Base-by-base conservation (phyloP, 2,888 invertebrate genomes). In the Enchytraeus crypticus region DNA sequence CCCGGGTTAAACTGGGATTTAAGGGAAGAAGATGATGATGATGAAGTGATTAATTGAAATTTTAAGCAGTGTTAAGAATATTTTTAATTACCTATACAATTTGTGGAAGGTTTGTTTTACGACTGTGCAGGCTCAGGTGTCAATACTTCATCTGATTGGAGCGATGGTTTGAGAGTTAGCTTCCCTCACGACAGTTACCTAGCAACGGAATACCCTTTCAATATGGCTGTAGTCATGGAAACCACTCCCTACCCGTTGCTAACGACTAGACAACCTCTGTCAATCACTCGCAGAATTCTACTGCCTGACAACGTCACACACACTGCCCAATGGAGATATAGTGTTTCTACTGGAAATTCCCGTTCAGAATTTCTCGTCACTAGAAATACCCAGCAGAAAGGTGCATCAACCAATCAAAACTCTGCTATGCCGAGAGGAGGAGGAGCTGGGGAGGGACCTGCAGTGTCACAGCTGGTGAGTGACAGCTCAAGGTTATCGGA, bases 241-340 rank as follows among this genome's bases (percentile, higher is more conserved):
- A 89, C 92, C 0, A 88, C 90, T 32, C 90, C 92, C 0, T 92
- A 93, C 76, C 87, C 90, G 1, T 86, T 93, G 54, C 81, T 93
- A 30, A 88, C 88, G n/a, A 74, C 73, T 43, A 73, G 75, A 56
- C 74, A 76, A 60, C 66, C 74, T 29, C 75, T 77, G 67, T 73
- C 74, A 54, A 72, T 76, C 64, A 76, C 75, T 60, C 70, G 76
- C 27, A 23, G 47, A 5, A 65, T 77, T 51, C 74, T 76, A 54
- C 72, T 74, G 8, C 76, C 77, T 3, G 72, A 71, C 73, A 46
- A 53, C 71, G 71, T 74, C 32, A 71, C 76, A 1, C 93, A 93
- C 73, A 84, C 92, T 66, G 90, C 95, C 72, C 95, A 96, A 80
- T 96, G 95, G 95, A 84, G 92, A 46, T 95, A 92, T 80, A 92